Conservation (phyloP, 2,113 vertebrate genomes). For the Cariama cristata region DNA sequence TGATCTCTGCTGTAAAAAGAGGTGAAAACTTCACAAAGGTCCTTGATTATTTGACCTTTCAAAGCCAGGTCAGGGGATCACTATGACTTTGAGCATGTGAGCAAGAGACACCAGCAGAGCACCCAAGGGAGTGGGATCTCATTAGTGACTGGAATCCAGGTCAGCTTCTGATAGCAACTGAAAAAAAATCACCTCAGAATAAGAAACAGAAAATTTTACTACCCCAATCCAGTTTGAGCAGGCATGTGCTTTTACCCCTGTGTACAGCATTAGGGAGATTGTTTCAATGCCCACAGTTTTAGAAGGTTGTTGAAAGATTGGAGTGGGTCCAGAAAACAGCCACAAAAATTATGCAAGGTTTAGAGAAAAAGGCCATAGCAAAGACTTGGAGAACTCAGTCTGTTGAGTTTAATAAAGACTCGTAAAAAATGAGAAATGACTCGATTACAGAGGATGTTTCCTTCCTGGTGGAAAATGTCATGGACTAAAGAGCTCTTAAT, state of each 20-base stretch:
- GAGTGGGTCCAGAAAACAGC: not conserved
- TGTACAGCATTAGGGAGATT: not conserved
- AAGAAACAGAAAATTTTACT: not conserved
- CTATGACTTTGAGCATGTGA: not conserved
- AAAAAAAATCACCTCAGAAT: not conserved
- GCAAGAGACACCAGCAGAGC: not conserved
- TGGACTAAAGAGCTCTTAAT: not conserved
- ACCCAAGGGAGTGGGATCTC: not conserved
- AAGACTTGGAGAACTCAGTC: not conserved
- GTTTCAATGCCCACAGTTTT: not conserved
- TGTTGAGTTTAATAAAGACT: not conserved
- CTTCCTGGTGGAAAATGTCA: not conserved
- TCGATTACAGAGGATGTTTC: not conserved
- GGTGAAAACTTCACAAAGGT: not conserved
- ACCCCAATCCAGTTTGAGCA: not conserved
- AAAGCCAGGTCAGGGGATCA: not conserved
- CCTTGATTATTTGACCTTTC: not conserved
- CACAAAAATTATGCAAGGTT: not conserved
- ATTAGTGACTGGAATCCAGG: not conserved
- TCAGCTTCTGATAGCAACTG: not conserved
- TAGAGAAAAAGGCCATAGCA: not conserved
- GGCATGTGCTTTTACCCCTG: not conserved
- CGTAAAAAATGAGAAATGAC: not conserved
- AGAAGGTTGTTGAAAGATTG: conserved; percentile 3
- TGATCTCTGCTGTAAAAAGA: not conserved